These are phyloP conservation scores for Megaustenia siamemsis DNA, from an alignment of 2,888 invertebrate species.

Conservation along the genomic window DNA sequence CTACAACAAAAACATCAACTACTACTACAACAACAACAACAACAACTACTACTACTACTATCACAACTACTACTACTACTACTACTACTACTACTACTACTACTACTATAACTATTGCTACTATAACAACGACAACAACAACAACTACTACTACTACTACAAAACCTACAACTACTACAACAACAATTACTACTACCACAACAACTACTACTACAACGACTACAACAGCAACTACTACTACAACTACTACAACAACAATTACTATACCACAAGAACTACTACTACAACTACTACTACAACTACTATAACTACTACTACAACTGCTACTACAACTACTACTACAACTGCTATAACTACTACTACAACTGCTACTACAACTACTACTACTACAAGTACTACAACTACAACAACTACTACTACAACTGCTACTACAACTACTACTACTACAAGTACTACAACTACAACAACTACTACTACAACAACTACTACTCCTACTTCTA, in stretches of 20 bases:
- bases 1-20: too few relatives aligned
- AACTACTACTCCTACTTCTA: not conserved
- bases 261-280: too few relatives aligned
- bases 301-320: not conserved
- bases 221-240: not conserved
- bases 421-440: too few relatives aligned
- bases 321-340: not conserved
- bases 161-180: not conserved
- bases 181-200: not conserved
- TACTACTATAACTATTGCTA: too few relatives aligned
- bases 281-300: not conserved
- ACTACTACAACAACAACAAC: constrained; percentile 9
- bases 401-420: not conserved
- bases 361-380: not conserved
- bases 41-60: not conserved
- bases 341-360: not conserved
- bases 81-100: too few relatives aligned
- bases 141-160: not conserved
- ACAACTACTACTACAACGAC: not conserved
- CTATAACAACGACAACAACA: too few relatives aligned
- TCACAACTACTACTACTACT: too few relatives aligned
- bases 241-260: too few relatives aligned
- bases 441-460: not conserved
- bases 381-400: not conserved
- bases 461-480: not conserved